Conservation (phyloP, 2,113 vertebrate genomes). For the Sylvia atricapilla region DNA sequence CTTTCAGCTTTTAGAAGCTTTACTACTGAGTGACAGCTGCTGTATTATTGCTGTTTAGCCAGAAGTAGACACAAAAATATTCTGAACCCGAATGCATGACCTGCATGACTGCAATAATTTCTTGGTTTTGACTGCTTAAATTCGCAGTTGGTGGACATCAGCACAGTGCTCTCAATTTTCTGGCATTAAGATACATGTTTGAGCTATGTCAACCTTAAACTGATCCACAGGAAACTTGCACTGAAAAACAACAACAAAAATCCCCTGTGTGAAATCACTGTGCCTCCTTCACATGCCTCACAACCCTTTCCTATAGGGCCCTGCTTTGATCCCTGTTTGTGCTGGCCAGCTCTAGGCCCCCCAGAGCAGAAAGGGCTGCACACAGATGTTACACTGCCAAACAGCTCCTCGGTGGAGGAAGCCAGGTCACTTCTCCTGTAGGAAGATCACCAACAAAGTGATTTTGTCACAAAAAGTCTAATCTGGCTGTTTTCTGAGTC, state of each 20-base stretch:
- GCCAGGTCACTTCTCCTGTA: not conserved
- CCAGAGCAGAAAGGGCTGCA: not conserved
- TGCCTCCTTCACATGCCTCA: fast-evolving
- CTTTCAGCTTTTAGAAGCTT: not conserved
- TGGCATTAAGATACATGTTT: not conserved
- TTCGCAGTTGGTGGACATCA: not conserved
- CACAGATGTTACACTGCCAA: not conserved
- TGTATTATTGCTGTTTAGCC: not conserved
- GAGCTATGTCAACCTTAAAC: not conserved
- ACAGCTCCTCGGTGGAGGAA: not conserved
- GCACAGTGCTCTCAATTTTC: not conserved
- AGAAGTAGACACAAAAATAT: not conserved
- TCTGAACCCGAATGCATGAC: not conserved
- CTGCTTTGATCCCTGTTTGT: constrained; percentile 16
- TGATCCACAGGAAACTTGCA: not conserved
- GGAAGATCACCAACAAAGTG: not conserved
- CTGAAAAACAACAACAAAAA: not conserved
- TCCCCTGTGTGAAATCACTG: not conserved
- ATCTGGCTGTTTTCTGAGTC: not conserved
- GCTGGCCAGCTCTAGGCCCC: not conserved
- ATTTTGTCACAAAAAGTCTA: not conserved
- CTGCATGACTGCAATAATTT: not conserved
- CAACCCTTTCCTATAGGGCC: not conserved
- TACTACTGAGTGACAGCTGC: not conserved
- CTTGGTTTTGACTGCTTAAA: not conserved